Evolutionary conservation across 2,113 vertebrate species (phyloP).

Genomic region (Pholis gunnellus): DNA sequence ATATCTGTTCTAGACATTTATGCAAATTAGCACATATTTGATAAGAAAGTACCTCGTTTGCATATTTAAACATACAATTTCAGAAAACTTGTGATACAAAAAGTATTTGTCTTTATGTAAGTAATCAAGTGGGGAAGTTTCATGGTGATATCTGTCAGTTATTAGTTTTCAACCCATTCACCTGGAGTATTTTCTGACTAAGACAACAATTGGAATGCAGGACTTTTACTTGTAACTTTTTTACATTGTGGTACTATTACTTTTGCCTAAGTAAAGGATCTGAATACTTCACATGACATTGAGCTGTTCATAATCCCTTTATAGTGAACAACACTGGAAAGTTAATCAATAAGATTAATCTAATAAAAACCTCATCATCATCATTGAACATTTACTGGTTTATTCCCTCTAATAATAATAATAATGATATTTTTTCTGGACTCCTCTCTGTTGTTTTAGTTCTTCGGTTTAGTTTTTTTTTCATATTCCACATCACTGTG

Average conservation of each 20-base stretch:
- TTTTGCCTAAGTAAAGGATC: too few species aligned
- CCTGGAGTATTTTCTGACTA: too few species aligned
- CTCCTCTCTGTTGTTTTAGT: neutral
- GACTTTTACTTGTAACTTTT: neutral
- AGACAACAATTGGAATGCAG: neutral
- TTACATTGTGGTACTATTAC: neutral
- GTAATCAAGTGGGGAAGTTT: too few species aligned
- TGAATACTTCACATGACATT: neutral
- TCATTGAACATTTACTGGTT: neutral
- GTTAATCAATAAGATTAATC: neutral
- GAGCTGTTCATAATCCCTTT: neutral
- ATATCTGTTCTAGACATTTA: too few species aligned
- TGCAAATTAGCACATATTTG: too few species aligned
- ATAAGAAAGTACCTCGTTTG: too few species aligned
- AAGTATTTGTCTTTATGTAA: too few species aligned
- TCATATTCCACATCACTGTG: slow-evolving; percentile 2
- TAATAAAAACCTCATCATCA: neutral
- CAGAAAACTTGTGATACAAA: too few species aligned
- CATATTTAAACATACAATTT: too few species aligned
- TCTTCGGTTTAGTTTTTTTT: neutral
- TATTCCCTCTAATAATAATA: neutral
- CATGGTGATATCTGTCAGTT: too few species aligned
- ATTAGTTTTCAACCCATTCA: too few species aligned
- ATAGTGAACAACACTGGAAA: too few species aligned
- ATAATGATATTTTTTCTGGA: neutral